Percentiles rank a stretch among this genome's conserved stretches.
Evolutionary conservation across 2,113 vertebrate species (phyloP).

Genomic region (Saccopteryx leptura): DNA sequence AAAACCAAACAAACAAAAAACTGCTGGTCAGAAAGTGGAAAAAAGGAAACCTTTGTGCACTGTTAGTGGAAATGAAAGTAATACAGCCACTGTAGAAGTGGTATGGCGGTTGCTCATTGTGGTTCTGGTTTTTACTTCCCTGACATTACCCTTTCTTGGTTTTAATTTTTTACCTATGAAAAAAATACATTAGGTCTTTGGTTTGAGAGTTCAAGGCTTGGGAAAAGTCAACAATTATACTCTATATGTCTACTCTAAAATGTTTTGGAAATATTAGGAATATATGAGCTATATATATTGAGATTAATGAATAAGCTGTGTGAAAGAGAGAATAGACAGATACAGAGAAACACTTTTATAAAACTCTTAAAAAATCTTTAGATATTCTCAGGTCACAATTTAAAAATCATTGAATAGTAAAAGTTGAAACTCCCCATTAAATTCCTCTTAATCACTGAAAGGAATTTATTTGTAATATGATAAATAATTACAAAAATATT

Average conservation of each 20-base stretch:
- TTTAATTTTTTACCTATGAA: not conserved
- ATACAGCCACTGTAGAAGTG: not conserved
- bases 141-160: not conserved
- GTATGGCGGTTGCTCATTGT: not conserved
- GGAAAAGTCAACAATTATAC: not conserved
- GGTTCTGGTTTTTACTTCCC: not conserved
- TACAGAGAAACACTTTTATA: not conserved
- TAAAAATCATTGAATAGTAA: conserved; percentile 42
- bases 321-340: not conserved
- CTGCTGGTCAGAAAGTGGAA: not conserved
- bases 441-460: not conserved
- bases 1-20: not conserved
- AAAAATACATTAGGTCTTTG: not conserved
- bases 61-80: not conserved
- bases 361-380: not conserved
- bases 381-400: not conserved
- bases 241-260: not conserved
- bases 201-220: not conserved
- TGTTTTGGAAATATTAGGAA: not conserved
- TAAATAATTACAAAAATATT: conserved; percentile 14
- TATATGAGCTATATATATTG: not conserved
- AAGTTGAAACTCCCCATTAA: conserved; percentile 14
- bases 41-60: not conserved
- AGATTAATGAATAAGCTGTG: not conserved
- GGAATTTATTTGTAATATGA: not conserved